These are phyloP conservation scores for Seriola rivoliana DNA, from an alignment of 2,113 vertebrate species.

Conservation along the genomic window DNA sequence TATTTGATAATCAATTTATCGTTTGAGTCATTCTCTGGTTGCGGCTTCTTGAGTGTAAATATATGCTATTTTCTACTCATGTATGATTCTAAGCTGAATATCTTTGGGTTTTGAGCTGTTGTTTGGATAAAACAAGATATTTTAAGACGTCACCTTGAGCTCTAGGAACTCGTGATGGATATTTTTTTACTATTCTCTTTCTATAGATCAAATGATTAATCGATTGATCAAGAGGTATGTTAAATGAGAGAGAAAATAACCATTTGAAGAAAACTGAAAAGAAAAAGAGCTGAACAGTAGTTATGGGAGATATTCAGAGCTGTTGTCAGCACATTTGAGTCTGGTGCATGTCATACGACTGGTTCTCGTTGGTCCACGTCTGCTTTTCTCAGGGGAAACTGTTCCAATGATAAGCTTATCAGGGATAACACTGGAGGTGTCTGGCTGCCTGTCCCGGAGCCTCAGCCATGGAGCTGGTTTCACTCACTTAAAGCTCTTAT, in stretches of 20 bases:
- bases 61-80: neutral
- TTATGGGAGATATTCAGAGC: neutral
- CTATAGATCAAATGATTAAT: neutral
- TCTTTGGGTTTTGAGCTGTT: neutral
- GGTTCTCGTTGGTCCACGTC: slow-evolving; percentile 29
- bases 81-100: neutral
- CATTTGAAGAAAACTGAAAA: neutral
- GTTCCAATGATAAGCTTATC: slow-evolving; percentile 67
- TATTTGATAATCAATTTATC: neutral
- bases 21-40: neutral
- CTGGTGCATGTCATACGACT: neutral
- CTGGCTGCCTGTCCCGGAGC: slow-evolving; percentile 55
- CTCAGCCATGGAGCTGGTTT: slow-evolving; percentile 65
- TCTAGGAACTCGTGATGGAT: no score
- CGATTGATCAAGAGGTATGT: neutral
- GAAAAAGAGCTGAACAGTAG: neutral
- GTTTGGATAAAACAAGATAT: neutral
- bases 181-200: neutral
- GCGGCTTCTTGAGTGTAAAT: neutral
- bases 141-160: neutral
- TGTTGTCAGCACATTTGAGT: neutral
- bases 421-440: slow-evolving; percentile 66
- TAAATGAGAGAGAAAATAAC: neutral
- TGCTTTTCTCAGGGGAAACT: slow-evolving; percentile 55
- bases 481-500: slow-evolving; percentile 71